phyloP scores from a whole-genome alignment of 2,797 vertebrate species.

The Perodicticus potto region DNA sequence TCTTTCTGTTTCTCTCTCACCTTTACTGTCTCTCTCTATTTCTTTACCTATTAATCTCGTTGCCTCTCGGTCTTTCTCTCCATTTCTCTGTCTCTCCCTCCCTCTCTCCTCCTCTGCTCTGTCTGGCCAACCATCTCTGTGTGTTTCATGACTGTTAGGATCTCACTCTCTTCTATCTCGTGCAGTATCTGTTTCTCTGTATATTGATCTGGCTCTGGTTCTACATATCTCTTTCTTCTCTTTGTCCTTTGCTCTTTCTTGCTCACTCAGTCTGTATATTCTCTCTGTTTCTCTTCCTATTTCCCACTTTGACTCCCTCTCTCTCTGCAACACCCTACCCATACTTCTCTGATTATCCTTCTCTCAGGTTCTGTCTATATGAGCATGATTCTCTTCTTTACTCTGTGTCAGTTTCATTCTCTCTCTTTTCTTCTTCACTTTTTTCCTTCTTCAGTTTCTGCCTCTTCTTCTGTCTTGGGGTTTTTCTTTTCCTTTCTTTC shows the following conservation, averaged over 20 bases:
- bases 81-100: background rate
- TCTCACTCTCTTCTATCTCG: background rate
- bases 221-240: background rate
- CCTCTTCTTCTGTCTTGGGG: background rate
- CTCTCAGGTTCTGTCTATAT: background rate
- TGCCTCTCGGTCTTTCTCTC: background rate
- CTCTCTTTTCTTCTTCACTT: background rate
- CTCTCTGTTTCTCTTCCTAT: background rate
- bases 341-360: background rate
- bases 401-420: background rate
- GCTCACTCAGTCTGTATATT: background rate
- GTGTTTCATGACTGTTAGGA: background rate
- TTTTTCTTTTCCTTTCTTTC: background rate
- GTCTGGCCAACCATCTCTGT: background rate
- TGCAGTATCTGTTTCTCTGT: background rate
- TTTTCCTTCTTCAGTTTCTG: background rate
- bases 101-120: background rate
- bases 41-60: background rate
- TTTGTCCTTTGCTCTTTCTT: background rate
- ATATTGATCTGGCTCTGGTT: background rate
- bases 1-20: conserved; percentile 8
- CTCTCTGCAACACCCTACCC: background rate
- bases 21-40: background rate
- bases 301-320: background rate
- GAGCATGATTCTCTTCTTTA: background rate